Conservation (phyloP, 2,113 vertebrate species). For the Eretmochelys imbricata region DNA sequence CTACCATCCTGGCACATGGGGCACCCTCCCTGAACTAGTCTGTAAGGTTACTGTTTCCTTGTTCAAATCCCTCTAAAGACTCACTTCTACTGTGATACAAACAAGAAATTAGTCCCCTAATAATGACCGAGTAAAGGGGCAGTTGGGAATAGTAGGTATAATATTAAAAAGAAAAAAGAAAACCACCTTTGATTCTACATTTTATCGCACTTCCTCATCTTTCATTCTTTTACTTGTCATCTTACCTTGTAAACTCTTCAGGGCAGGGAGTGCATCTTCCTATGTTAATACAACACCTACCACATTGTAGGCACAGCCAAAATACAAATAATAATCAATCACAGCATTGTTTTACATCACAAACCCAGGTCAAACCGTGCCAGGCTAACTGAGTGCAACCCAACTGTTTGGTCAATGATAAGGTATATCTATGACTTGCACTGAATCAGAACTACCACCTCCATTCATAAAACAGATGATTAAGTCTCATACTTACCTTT, state of each 20-base stretch:
- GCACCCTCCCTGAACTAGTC: not conserved
- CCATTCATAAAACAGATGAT: not conserved
- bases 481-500: not conserved
- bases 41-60: not conserved
- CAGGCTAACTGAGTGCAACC: not conserved
- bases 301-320: not conserved
- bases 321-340: not conserved
- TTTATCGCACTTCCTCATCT: not conserved
- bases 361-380: accelerated
- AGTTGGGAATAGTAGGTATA: not conserved
- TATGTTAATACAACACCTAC: not conserved
- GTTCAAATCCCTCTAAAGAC: not conserved
- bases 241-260: not conserved
- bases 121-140: not conserved
- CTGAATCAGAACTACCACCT: not conserved
- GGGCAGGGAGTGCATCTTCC: not conserved
- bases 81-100: not conserved
- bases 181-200: not conserved
- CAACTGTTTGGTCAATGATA: not conserved
- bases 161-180: not conserved
- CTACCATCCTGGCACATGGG: not conserved
- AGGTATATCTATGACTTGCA: not conserved
- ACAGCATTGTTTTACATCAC: not conserved
- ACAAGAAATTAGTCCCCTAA: not conserved
- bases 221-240: not conserved